Evolutionary conservation across 1,140 invertebrate genomes (phyloP), one percentile per base, ranked within the genome.

Genomic region (Homalodisca vitripennis): DNA sequence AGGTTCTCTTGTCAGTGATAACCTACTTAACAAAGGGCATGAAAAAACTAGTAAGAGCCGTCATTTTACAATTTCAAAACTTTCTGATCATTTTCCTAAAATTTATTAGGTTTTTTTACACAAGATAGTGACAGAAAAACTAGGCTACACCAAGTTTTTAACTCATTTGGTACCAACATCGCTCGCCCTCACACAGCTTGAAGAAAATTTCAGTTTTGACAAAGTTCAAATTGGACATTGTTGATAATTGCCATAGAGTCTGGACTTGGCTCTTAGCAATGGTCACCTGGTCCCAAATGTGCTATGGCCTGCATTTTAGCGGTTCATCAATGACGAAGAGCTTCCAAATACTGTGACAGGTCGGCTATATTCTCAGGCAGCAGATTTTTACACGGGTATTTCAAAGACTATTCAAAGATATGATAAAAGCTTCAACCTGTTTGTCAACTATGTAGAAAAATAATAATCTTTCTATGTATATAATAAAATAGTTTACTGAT

Each of bases 371-470:
- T 53, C 48, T 53, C 20, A 53, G 48, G 48, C 48, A 20, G 48
- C 48, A 53, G 48, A 53, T 53, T 53, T n/a, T 53, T 53, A 12
- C 20, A 22, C 12, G 20, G 48, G 22, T 20, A 53, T 53, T 53
- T 53, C 48, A 53, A 53, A 53, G 20, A 6, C 17, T 41, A 17
- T 41, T 41, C 6, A 6, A 41, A 41, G 34, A 41, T 41, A 41
- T 41, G 34, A 53, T 53, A 53, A 53, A 20, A 12, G 48, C 13
- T 53, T 22, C 12, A 53, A 53, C 20, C 20, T 53, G 48, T 53
- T 53, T 53, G 48, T 6, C 20, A 20, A 53, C 6, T 53, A 53
- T 53, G 48, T 53, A 53, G 48, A 22, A 53, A n/a, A 53, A 20
- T 53, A 53, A 20, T 41, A 41, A 17, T 41, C 17, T 41, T 41